Base-by-base conservation (phyloP, 2,888 invertebrate species). In the Ophion obscuratus region DNA sequence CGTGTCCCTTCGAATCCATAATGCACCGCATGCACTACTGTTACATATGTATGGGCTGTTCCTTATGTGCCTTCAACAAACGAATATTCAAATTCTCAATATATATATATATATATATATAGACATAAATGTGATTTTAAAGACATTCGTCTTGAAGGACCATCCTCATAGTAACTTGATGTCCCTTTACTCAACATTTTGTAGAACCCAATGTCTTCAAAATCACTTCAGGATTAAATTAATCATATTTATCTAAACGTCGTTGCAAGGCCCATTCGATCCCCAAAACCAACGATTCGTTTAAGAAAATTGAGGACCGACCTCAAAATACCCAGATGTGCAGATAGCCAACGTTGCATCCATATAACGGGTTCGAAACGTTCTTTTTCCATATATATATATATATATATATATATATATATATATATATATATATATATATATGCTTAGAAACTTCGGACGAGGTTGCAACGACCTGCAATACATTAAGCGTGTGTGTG, bases 41-140 rank as follows among this genome's bases (percentile, higher is more conserved):
- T 78, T 85, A 66, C 77, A 81, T 81, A 68, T 81, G 68, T 75
- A 78, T 81, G 81, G 36, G 11, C 66, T 71, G 67, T 80, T 70
- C 71, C 61, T 75, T 59, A 68, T 70, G 59, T 61, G 59, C 14
- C 61, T 81, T 47, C 27, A 31, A 44, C 67, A 36, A 64, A 68
- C 75, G 47, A 75, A 74, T 62, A 31, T 70, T 57, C 40, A 64
- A 20, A 44, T 44, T 40, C 17, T 14, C 40, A 40, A 24, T 17
- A 10, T 20, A 31, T 27, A 67, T 2, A n/a, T 57, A 17, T 24
- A 40, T 68, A n/a, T 76, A 11, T 11, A 14, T 31, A 31, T 31
- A 53, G 0, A 53, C 4, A 31, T 4, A 31, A 31, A 4, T 53
- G 53, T 53, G 5, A 17, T 17, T 53, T 53, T 17, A 5, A 53